Conservation (phyloP, 2,888 invertebrate genomes). For the Sympetrum striolatum region DNA sequence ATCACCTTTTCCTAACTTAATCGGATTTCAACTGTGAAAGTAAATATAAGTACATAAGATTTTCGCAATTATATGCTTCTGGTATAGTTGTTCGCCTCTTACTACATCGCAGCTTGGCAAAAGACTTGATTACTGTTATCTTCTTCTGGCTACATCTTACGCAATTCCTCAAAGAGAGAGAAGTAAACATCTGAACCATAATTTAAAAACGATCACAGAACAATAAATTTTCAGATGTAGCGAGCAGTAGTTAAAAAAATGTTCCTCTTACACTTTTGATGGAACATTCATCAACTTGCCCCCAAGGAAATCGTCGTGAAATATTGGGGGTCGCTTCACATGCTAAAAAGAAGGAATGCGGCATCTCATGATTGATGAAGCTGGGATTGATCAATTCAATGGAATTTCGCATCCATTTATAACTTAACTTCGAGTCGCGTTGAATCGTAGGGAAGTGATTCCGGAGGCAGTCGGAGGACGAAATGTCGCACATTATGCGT, state of each 20-base stretch:
- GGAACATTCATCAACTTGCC: not conserved
- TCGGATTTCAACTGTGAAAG: too few species aligned
- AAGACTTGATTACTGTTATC: too few species aligned
- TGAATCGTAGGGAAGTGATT: not conserved
- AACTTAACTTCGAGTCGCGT: not conserved
- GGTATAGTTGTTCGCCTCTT: too few species aligned
- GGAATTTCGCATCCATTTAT: not conserved
- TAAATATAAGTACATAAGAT: too few species aligned
- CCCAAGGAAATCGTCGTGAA: not conserved
- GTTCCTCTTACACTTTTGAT: not conserved
- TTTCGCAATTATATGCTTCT: too few species aligned
- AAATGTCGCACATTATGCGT: not conserved
- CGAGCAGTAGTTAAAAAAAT: not conserved
- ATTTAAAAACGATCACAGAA: not conserved
- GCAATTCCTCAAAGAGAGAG: too few species aligned
- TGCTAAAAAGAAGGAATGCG: not conserved
- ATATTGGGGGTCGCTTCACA: not conserved
- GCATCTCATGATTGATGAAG: not conserved
- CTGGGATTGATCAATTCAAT: not conserved
- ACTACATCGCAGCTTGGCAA: too few species aligned
- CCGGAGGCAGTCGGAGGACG: not conserved
- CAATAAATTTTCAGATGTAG: not conserved
- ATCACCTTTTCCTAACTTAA: too few species aligned
- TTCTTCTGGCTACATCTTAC: too few species aligned
- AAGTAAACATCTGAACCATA: not conserved